These are phyloP conservation scores for Laticauda colubrina DNA, from an alignment of 2,113 vertebrate genomes.

Conservation along the genomic window DNA sequence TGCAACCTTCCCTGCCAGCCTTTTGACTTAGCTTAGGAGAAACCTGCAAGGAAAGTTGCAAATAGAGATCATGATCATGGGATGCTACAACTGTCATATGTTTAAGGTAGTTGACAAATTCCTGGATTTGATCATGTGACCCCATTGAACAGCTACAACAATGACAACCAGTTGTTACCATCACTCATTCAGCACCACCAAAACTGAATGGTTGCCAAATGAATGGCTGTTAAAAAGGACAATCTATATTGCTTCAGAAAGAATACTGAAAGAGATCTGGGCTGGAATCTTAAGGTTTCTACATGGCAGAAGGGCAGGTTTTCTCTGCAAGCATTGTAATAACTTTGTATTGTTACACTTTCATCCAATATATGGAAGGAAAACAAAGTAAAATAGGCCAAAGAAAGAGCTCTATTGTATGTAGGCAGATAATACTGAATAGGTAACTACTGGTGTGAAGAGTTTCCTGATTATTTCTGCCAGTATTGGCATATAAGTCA, in stretches of 20 bases:
- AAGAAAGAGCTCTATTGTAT: not conserved
- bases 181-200: not conserved
- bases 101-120: not conserved
- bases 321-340: too few relatives aligned
- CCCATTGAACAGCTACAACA: not conserved
- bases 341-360: not conserved
- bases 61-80: not conserved
- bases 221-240: not conserved
- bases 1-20: not conserved
- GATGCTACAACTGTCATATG: not conserved
- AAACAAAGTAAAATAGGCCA: not conserved
- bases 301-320: not conserved
- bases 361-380: not conserved
- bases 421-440: not conserved
- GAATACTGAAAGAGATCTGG: not conserved
- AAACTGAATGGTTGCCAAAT: not conserved
- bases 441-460: not conserved
- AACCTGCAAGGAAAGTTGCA: not conserved
- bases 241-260: not conserved
- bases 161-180: not conserved
- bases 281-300: not conserved
- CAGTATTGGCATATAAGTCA: not conserved
- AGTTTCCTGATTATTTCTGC: not conserved
- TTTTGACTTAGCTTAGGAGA: not conserved
- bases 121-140: not conserved